A percentile compares a stretch with the other conserved stretches of the same genome.
Evolutionary conservation across 2,888 invertebrate species (phyloP).

Genomic region (Incurvaria masculella): DNA sequence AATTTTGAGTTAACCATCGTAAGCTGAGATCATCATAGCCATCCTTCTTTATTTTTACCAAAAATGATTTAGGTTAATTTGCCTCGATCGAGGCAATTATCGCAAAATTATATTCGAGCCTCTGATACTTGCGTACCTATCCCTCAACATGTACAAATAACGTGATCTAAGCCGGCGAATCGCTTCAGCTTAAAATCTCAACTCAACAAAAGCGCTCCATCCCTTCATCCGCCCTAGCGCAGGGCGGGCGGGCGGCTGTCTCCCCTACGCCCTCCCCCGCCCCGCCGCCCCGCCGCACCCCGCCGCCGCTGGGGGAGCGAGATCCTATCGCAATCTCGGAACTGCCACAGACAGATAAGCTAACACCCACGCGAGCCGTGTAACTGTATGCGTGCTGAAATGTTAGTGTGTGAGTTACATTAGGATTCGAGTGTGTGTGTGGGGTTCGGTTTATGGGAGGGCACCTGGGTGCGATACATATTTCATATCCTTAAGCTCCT

Average conservation of each 20-base stretch:
- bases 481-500: neutral
- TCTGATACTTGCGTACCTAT: too few relatives aligned
- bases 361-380: neutral
- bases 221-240: slow-evolving; percentile 17
- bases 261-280: slow-evolving; percentile 1
- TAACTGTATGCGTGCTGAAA: neutral
- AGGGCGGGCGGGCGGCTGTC: neutral
- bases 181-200: neutral
- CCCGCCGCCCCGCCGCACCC: slow-evolving; percentile 13
- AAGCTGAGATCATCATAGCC: too few relatives aligned
- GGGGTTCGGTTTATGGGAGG: slow-evolving; percentile 15
- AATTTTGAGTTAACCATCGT: too few relatives aligned
- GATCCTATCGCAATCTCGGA: slow-evolving; percentile 44
- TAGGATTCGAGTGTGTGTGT: slow-evolving; percentile 25
- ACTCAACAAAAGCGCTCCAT: neutral
- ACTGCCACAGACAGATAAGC: slow-evolving; percentile 45
- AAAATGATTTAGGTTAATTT: too few relatives aligned
- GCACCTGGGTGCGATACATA: neutral
- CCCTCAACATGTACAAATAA: neutral
- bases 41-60: too few relatives aligned
- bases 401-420: neutral
- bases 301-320: slow-evolving; percentile 9
- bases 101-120: too few relatives aligned
- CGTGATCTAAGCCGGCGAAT: neutral
- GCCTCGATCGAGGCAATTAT: too few relatives aligned